Evolutionary conservation across 2,797 vertebrate species (phyloP).

Genomic region (Neosilurus mollespiculum): DNA sequence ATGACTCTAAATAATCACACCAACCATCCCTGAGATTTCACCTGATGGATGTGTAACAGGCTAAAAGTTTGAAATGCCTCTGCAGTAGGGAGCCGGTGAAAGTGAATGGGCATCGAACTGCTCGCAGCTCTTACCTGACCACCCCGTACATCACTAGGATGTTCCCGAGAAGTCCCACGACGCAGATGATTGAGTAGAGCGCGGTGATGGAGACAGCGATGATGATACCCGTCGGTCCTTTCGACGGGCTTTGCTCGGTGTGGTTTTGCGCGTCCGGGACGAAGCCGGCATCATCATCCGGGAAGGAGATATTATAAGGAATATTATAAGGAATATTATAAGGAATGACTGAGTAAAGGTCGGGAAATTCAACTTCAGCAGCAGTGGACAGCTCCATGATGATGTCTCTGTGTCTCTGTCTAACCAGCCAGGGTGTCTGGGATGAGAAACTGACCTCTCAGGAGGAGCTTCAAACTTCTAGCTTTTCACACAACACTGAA

Average conservation of each 20-base stretch:
- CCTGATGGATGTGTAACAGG: neutral
- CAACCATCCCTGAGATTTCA: neutral
- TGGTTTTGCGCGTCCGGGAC: slow-evolving; percentile 68
- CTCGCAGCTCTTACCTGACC: slow-evolving; percentile 81
- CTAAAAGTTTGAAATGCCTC: no score
- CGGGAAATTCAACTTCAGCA: slow-evolving; percentile 64
- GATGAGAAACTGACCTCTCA: neutral
- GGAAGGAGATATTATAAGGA: no score
- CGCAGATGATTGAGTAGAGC: slow-evolving; percentile 89
- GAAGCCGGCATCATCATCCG: slow-evolving; percentile 62
- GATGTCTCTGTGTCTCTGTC: neutral
- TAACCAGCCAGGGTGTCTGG: neutral
- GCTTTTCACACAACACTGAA: neutral
- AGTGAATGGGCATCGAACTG: no score
- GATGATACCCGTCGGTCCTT: slow-evolving; percentile 64
- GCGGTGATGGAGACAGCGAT: slow-evolving; percentile 88
- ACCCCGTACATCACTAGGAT: slow-evolving; percentile 94
- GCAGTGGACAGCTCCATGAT: slow-evolving; percentile 76
- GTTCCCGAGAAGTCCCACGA: slow-evolving; percentile 92
- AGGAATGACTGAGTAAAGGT: slow-evolving; percentile 69
- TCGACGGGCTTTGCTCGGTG: slow-evolving; percentile 63
- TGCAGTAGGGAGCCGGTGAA: no score
- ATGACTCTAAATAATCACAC: no score
- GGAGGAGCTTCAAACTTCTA: neutral
- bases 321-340: slow-evolving; percentile 78